Percentiles rank a stretch among this genome's conserved stretches.
Evolutionary conservation across 2,113 vertebrate genomes (phyloP).

Genomic region (Tupaia chinensis): DNA sequence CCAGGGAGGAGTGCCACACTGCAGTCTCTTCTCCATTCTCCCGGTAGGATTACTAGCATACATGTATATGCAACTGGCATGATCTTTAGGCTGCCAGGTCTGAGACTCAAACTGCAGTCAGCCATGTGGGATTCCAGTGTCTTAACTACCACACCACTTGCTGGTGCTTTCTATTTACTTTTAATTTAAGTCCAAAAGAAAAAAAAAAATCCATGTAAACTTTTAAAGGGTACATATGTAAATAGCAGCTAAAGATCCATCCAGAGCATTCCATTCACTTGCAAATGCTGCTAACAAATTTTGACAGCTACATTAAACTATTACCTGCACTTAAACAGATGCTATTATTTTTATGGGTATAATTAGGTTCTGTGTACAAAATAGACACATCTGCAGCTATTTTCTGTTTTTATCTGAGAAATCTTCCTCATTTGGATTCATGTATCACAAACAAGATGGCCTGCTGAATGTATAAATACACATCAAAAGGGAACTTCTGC

Average conservation of each 20-base stretch:
- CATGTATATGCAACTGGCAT: too few species aligned
- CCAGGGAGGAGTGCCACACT: too few species aligned
- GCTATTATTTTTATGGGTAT: conserved; percentile 74
- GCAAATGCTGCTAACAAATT: conserved; percentile 65
- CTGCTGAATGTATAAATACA: neutral
- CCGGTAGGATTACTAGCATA: too few species aligned
- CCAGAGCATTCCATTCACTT: neutral
- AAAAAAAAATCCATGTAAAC: neutral
- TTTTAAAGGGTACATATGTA: neutral
- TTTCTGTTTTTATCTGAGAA: conserved; percentile 50
- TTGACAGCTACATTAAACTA: conserved; percentile 66
- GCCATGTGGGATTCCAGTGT: too few species aligned
- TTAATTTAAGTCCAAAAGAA: neutral
- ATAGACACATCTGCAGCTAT: conserved; percentile 14
- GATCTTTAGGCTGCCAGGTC: too few species aligned
- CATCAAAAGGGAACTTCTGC: neutral
- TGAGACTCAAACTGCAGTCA: too few species aligned
- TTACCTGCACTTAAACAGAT: conserved; percentile 70
- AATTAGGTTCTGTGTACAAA: conserved; percentile 69
- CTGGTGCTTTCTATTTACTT: neutral
- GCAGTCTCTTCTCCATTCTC: too few species aligned
- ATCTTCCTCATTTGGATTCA: neutral
- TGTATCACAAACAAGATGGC: neutral
- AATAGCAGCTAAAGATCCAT: neutral
- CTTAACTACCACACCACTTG: too few species aligned